A percentile compares a stretch with the other conserved stretches of the same genome.
These are phyloP conservation scores for Diplosoma virens DNA, from an alignment of 23 tunicate species.

Conservation along the genomic window DNA sequence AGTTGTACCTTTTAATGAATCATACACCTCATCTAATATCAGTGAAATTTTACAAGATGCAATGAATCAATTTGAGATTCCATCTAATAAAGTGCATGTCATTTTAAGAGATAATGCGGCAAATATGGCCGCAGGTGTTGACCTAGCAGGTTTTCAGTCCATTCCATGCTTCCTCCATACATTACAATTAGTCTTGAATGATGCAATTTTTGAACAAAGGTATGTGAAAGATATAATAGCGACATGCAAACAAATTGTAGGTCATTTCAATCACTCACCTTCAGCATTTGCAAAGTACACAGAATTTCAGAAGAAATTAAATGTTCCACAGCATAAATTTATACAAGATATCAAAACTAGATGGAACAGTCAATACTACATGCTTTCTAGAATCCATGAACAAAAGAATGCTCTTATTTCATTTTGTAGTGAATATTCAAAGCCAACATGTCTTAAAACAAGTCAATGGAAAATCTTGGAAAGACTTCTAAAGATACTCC, in stretches of 20 bases:
- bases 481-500: background rate
- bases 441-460: background rate
- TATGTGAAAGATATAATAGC: background rate
- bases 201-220: slow-evolving; percentile 10
- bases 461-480: background rate
- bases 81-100: background rate
- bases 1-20: background rate
- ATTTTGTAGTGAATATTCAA: background rate
- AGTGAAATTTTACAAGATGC: background rate
- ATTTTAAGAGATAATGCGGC: background rate
- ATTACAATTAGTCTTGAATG: background rate
- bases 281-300: background rate
- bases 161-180: background rate
- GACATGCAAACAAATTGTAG: background rate
- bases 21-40: background rate
- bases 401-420: background rate
- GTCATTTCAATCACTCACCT: background rate
- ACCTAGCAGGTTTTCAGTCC: background rate
- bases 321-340: background rate
- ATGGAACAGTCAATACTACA: background rate
- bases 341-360: background rate
- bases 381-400: background rate
- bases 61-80: background rate
- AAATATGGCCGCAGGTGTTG: background rate
- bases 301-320: background rate